Percentiles rank a stretch among this genome's conserved stretches.
Conservation (phyloP, 2,113 vertebrate species). For the Xiphophorus couchianus region DNA sequence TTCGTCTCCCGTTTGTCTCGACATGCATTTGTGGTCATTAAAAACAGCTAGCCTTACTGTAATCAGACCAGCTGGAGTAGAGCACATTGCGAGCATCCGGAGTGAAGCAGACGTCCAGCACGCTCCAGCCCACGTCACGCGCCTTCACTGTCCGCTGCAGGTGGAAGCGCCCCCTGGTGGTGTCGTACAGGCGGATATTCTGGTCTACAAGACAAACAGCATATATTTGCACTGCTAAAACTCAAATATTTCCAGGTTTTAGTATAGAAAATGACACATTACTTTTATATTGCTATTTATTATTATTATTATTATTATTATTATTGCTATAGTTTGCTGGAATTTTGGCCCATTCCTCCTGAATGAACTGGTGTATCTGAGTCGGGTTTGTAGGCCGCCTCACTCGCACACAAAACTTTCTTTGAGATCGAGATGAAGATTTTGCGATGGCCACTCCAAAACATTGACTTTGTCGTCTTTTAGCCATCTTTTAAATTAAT, state of each 20-base stretch:
- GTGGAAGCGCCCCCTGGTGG: slow-evolving; percentile 83
- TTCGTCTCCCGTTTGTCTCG: too few relatives aligned
- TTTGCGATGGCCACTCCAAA: not conserved
- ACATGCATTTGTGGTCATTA: too few relatives aligned
- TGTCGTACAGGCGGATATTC: slow-evolving; percentile 90
- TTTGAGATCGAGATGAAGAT: not conserved
- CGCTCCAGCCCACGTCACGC: slow-evolving; percentile 91
- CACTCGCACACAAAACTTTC: not conserved
- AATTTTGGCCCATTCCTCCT: not conserved
- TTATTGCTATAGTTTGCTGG: not conserved
- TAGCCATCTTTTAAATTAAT: too few relatives aligned
- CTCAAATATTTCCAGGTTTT: not conserved
- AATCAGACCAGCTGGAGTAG: slow-evolving; percentile 95
- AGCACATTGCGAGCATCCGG: slow-evolving; percentile 86
- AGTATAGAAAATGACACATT: not conserved
- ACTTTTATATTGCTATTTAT: not conserved
- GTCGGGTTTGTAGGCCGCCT: not conserved
- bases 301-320: not conserved
- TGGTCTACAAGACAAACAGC: slow-evolving; percentile 80
- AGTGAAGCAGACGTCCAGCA: slow-evolving; percentile 91
- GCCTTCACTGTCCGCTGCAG: slow-evolving; percentile 88
- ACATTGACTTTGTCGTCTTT: not conserved
- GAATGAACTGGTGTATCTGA: not conserved
- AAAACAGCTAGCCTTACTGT: slow-evolving; percentile 76
- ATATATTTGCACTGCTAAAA: not conserved